These are phyloP conservation scores for Cylindroiulus punctatus DNA, from an alignment of 2,888 invertebrate species.

Conservation along the genomic window DNA sequence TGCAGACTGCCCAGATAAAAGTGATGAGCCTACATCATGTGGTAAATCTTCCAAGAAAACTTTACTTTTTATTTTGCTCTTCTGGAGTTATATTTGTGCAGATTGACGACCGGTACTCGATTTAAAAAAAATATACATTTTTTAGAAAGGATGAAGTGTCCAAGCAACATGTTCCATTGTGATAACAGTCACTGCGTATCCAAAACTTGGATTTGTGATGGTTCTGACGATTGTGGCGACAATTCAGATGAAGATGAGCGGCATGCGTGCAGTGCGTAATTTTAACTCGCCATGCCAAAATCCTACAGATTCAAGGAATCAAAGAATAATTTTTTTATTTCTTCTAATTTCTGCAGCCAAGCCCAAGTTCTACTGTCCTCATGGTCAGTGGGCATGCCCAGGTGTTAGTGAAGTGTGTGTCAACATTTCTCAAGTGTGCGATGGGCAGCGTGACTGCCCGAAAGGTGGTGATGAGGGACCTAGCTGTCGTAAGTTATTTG, in stretches of 20 bases:
- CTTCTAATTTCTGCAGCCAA: constrained; percentile 57
- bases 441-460: constrained; percentile 88
- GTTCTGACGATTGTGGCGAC: constrained; percentile 92
- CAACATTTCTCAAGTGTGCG: constrained; percentile 87
- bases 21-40: constrained; percentile 87
- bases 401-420: constrained; percentile 77
- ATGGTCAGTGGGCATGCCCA: constrained; percentile 84
- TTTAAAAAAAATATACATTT: background rate
- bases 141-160: constrained; percentile 52
- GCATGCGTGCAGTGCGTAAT: constrained; percentile 78
- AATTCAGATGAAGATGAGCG: constrained; percentile 84
- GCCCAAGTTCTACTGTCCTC: constrained; percentile 63
- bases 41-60: constrained; percentile 66
- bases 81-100: background rate
- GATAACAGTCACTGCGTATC: constrained; percentile 87
- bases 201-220: constrained; percentile 93
- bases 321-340: constrained; percentile 22
- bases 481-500: constrained; percentile 74
- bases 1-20: constrained; percentile 88
- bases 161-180: constrained; percentile 65
- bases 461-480: constrained; percentile 93
- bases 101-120: background rate
- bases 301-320: no score
- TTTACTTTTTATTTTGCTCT: background rate
- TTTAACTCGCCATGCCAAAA: background rate